Conservation (phyloP, 2,797 vertebrate species). For the Enteromius treurensis region DNA sequence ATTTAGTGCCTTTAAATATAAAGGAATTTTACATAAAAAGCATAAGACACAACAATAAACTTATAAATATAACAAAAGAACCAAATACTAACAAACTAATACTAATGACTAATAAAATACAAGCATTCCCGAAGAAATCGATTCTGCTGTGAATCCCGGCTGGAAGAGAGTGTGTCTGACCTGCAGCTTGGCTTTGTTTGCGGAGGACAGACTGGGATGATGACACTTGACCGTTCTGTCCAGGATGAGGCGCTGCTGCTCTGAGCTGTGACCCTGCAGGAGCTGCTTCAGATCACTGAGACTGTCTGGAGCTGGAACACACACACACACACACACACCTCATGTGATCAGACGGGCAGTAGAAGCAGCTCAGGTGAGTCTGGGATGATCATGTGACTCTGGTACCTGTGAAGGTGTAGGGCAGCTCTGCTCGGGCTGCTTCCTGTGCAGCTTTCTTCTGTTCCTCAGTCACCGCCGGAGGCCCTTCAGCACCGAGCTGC, state of each 20-base stretch:
- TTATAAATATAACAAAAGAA: too few species aligned
- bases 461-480: constrained; percentile 56
- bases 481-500: constrained; percentile 19
- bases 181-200: constrained; percentile 92
- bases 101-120: too few species aligned
- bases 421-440: constrained; percentile 83
- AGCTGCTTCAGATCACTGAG: constrained; percentile 78
- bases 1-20: too few species aligned
- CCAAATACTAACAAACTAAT: too few species aligned
- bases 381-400: not conserved
- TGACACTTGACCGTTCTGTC: constrained; percentile 90
- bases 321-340: constrained; percentile 20
- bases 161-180: constrained; percentile 65
- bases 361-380: not conserved
- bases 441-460: constrained; percentile 67
- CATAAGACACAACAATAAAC: too few species aligned
- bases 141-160: too few species aligned
- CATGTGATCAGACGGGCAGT: not conserved
- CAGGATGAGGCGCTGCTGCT: constrained; percentile 86
- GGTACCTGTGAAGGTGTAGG: constrained; percentile 88
- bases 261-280: constrained; percentile 77
- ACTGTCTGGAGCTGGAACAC: constrained; percentile 83
- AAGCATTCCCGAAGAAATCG: too few species aligned
- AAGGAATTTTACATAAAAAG: too few species aligned
- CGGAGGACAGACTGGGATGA: constrained; percentile 88